Base-by-base conservation (phyloP, 1,140 invertebrate species). In the Lepidotrigona ventralis region DNA sequence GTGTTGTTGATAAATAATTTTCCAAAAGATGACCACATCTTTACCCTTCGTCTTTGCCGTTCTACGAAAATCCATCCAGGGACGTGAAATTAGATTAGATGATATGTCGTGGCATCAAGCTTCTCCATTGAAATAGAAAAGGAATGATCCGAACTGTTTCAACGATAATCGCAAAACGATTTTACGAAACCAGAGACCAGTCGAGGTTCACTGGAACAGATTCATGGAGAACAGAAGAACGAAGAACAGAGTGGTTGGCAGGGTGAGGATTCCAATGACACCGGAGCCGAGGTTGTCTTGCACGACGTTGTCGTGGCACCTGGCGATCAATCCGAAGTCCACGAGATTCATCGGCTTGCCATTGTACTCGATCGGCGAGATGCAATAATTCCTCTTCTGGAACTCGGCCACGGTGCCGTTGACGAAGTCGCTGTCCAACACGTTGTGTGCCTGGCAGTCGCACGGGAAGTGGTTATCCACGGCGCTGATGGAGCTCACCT, bases 381-480 rank as follows among this genome's bases (percentile, higher is more conserved):
- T 98, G 93, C 97, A 98, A 91, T 95, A 97, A 92, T 98, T 98
- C 63, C 96, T 96, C n/a, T 95, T 94, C 23, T 96, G 95, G 89
- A 98, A 98, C 51, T 97, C 96, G 63, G 93, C 93, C 53, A 93
- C 88, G 23, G 95, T 95, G 2, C 95, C 96, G 88, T 97, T 95
- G 9, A 96, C 96, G 73, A 98, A 94, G 21, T 97, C 96, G 72
- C 97, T 97, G 46, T 96, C 95, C 19, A 97, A 93, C 17, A 97
- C 95, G 60, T 96, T 96, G 86, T 97, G 96, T 9, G 97, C 95
- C 83, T 97, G 97, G 86, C 97, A 98, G 91, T 97, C 97, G 90
- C 97, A 98, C 0, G 97, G 97, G 89, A 98, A 97, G 90, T 97
- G 97, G 92, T 98, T 98, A 12, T 96, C 95, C 14, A 95, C 93